Percentiles rank a stretch among this genome's conserved stretches.
Evolutionary conservation across 2,113 vertebrate species (phyloP).

Genomic region (Bothrops jararaca): DNA sequence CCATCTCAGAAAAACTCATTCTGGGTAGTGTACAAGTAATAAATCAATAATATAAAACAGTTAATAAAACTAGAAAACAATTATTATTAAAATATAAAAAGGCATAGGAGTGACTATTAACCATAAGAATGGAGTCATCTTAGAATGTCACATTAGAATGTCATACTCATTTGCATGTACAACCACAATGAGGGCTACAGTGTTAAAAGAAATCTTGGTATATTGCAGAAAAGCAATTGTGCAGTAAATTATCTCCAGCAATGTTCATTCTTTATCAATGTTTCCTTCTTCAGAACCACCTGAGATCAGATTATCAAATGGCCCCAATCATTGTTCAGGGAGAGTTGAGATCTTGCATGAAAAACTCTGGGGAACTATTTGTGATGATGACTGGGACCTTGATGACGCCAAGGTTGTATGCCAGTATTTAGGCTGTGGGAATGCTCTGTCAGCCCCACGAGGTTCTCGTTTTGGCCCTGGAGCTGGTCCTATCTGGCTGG

Average conservation of each 20-base stretch:
- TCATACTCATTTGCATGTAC: not conserved
- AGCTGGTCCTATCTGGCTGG: conserved; percentile 19
- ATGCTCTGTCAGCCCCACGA: not conserved
- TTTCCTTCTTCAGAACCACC: conserved; percentile 4
- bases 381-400: conserved; percentile 34
- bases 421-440: conserved; percentile 39
- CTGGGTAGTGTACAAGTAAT: not conserved
- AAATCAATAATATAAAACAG: not conserved
- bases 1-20: not conserved
- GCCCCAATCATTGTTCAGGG: conserved; percentile 21
- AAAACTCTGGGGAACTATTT: conserved; percentile 37
- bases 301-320: conserved; percentile 11
- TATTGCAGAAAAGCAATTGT: not conserved
- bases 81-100: not conserved
- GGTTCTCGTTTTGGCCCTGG: conserved; percentile 20
- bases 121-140: not conserved
- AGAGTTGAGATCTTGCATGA: conserved; percentile 37
- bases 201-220: not conserved
- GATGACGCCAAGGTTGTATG: conserved; percentile 25
- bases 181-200: not conserved
- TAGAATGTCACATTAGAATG: not conserved
- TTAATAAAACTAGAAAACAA: not conserved
- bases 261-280: not conserved
- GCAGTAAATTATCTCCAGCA: not conserved
- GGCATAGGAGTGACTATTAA: not conserved